These are phyloP conservation scores for Aspidiotus destructor DNA, from an alignment of 2,888 invertebrate species.

Conservation along the genomic window DNA sequence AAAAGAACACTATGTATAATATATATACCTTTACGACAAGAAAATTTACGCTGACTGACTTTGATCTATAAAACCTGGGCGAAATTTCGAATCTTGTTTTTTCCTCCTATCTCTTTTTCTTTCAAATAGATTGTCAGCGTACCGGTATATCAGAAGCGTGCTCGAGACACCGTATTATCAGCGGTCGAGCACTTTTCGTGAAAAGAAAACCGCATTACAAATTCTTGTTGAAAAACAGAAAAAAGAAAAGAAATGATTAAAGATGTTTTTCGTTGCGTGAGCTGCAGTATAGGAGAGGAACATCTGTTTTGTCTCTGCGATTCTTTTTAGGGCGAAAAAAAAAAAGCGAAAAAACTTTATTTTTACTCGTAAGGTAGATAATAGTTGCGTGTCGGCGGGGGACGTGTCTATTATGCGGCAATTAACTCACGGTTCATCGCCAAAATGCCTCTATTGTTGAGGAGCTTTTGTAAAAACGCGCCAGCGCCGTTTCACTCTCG, in stretches of 20 bases:
- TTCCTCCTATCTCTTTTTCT: conserved; percentile 1
- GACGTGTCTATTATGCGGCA: conserved; percentile 28
- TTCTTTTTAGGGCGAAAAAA: conserved; percentile 5
- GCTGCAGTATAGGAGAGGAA: not conserved
- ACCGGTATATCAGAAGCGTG: conserved; percentile 19
- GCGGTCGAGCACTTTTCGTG: conserved; percentile 30
- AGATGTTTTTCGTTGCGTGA: conserved; percentile 4
- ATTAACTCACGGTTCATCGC: conserved; percentile 33
- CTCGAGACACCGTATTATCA: conserved; percentile 29
- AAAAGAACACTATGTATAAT: conserved; percentile 8
- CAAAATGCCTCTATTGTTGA: conserved; percentile 29
- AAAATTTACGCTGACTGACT: conserved; percentile 27
- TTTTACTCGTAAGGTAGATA: conserved; percentile 10
- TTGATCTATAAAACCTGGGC: conserved; percentile 10
- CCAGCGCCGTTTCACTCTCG: too few species aligned
- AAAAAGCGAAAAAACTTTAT: conserved; percentile 19
- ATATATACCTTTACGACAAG: not conserved
- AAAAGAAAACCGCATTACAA: conserved; percentile 31
- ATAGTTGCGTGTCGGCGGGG: conserved; percentile 31
- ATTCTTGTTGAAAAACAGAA: conserved; percentile 19
- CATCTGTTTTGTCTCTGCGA: conserved; percentile 29
- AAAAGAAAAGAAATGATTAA: not conserved
- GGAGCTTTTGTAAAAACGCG: conserved; percentile 22
- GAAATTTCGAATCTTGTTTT: conserved; percentile 6
- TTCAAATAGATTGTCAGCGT: conserved; percentile 1